Evolutionary conservation across 2,113 vertebrate genomes (phyloP).

Genomic region (Rhabdornis inornatus): DNA sequence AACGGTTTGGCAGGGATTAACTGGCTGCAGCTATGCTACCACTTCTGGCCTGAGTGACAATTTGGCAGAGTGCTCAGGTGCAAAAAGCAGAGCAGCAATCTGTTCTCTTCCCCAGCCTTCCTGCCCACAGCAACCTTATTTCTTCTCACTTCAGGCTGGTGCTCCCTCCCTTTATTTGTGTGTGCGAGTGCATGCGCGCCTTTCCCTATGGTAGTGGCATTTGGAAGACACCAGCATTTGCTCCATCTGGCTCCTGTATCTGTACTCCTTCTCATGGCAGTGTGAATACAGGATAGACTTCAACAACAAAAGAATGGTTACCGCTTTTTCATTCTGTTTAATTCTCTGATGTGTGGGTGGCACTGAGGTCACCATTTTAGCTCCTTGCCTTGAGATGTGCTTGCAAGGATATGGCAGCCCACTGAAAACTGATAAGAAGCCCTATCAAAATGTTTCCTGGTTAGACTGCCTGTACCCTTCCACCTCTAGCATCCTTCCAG

Average conservation of each 20-base stretch:
- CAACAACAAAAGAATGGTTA: not conserved
- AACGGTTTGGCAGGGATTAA: conserved; percentile 10
- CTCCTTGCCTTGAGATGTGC: not conserved
- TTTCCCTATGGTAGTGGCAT: not conserved
- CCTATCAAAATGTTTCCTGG: not conserved
- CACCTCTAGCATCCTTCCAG: not conserved
- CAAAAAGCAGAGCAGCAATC: conserved; percentile 51
- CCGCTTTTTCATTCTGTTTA: not conserved
- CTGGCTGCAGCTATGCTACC: not conserved
- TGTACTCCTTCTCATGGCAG: not conserved
- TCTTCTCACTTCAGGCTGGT: not conserved
- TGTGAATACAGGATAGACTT: not conserved
- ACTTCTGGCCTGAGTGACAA: conserved; percentile 41
- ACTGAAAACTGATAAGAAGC: not conserved
- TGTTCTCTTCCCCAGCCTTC: conserved; percentile 27
- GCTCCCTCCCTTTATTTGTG: not conserved
- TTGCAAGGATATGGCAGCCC: not conserved
- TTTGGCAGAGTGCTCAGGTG: not conserved
- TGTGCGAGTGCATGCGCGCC: not conserved
- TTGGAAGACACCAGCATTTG: not conserved
- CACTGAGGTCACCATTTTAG: not conserved
- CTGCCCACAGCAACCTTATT: conserved; percentile 8
- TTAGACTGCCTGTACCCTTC: not conserved
- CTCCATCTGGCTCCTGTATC: conserved; percentile 37
- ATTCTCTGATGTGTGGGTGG: not conserved